Conservation (phyloP, 2,797 vertebrate genomes). For the Loris lydekkerianus region DNA sequence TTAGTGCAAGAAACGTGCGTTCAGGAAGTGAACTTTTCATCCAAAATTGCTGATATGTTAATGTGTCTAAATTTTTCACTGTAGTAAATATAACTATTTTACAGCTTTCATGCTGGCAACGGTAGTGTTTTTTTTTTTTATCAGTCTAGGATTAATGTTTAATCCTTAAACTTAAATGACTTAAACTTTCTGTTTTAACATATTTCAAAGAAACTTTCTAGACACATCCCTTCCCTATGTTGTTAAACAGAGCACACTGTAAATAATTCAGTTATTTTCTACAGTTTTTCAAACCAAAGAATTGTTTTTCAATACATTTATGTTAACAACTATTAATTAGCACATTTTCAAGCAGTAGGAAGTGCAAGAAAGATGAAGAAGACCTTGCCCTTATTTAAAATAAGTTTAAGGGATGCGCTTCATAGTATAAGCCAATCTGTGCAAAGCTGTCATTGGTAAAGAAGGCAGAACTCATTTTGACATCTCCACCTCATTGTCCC, state of each 20-base stretch:
- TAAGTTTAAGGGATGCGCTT: background rate
- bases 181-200: constrained; percentile 17
- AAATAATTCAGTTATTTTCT: constrained; percentile 51
- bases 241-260: background rate
- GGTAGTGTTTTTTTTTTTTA: constrained; percentile 38
- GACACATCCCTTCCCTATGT: background rate
- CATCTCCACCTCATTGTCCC: background rate
- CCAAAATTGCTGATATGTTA: background rate
- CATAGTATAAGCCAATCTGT: background rate
- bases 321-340: background rate
- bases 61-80: constrained; percentile 32
- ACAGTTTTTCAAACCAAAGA: constrained; percentile 35
- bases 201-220: constrained; percentile 42
- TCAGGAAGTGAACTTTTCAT: background rate
- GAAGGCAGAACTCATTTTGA: constrained; percentile 20
- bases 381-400: background rate
- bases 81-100: background rate
- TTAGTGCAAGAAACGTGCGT: constrained; percentile 14
- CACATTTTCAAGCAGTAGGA: background rate
- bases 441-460: background rate
- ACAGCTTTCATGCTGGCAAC: background rate
- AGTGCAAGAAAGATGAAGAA: background rate
- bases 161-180: constrained; percentile 42
- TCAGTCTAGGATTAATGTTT: constrained; percentile 6
- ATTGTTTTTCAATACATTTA: constrained; percentile 37